Base-by-base conservation (phyloP, 2,888 invertebrate genomes). In the Athrips mouffetella region DNA sequence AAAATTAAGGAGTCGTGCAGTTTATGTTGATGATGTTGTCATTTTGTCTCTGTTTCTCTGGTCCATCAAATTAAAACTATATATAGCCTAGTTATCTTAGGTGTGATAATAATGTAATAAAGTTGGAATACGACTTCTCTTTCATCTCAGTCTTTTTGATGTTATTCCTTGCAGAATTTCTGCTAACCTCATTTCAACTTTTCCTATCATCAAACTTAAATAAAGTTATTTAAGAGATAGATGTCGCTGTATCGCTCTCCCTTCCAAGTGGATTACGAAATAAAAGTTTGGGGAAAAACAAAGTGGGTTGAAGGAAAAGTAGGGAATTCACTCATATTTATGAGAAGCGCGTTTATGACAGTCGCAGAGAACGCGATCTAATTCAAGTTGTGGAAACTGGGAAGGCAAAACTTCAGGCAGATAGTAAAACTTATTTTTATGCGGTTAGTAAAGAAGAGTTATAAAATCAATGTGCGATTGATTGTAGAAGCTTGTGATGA, bases 261-360 rank as follows among this genome's bases (percentile, higher is more conserved):
- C 56, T 67, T 63, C 61, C 54, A 60, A 67, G 65, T 60, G 69
- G 73, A 73, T 73, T 66, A 65, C 53, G 41, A 68, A 73, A 72
- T 66, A 71, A 69, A 78, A 75, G 59, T 73, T 70, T 50, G 53
- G 31, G 51, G 44, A 50, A 61, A 60, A 69, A 69, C 64, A 69
- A 69, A 74, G 63, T 66, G 63, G 65, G 63, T 21, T 49, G 16
- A 20, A 13, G 45, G 53, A 48, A 55, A 66, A 73, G 5, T 25
- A 23, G 13, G 27, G 13, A 40, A 23, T 1, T 7, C 2, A 10
- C 13, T 42, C 30, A 16, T 13, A 13, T 8, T 33, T 20, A 45
- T 31, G 13, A 13, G n/a, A 30, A 11, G 21, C 15, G 67, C 74
- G 71, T 76, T 73, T 73, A 74, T 70, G 70, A 73, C 66, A 60